Evolutionary conservation across 2,113 vertebrate genomes (phyloP).

Genomic region (Tenrec ecaudatus): DNA sequence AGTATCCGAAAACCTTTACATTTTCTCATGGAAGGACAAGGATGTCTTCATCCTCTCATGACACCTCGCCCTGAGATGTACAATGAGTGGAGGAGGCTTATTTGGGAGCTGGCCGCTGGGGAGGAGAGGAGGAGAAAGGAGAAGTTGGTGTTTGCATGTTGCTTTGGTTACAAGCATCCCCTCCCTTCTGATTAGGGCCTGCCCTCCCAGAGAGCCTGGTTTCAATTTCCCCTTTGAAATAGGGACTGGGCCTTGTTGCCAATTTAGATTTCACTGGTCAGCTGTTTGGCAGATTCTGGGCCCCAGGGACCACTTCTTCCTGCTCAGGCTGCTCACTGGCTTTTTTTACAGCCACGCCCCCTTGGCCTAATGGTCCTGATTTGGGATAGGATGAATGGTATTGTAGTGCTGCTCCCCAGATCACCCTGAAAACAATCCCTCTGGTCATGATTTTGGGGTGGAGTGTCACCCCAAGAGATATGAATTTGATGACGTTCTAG

Average conservation of each 20-base stretch:
- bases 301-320: constrained; percentile 65
- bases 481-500: neutral
- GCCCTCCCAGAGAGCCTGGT: constrained; percentile 77
- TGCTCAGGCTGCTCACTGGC: constrained; percentile 64
- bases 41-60: constrained; percentile 69
- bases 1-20: constrained; percentile 23
- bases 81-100: constrained; percentile 59
- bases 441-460: neutral
- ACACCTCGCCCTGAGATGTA: constrained; percentile 67
- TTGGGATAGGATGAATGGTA: constrained; percentile 26
- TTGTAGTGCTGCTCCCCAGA: neutral
- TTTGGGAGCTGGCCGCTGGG: constrained; percentile 67
- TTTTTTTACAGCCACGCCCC: neutral
- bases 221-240: constrained; percentile 81
- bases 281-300: constrained; percentile 74
- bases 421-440: neutral
- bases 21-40: constrained; percentile 66
- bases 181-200: constrained; percentile 74
- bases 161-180: constrained; percentile 75
- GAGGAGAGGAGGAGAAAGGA: constrained; percentile 55
- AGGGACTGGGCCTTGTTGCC: constrained; percentile 59
- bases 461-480: constrained; percentile 11
- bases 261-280: constrained; percentile 79
- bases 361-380: constrained; percentile 38
- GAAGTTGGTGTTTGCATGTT: constrained; percentile 72